These are phyloP conservation scores for Hippocampus kuda DNA, from an alignment of 2,797 vertebrate genomes.

Conservation along the genomic window DNA sequence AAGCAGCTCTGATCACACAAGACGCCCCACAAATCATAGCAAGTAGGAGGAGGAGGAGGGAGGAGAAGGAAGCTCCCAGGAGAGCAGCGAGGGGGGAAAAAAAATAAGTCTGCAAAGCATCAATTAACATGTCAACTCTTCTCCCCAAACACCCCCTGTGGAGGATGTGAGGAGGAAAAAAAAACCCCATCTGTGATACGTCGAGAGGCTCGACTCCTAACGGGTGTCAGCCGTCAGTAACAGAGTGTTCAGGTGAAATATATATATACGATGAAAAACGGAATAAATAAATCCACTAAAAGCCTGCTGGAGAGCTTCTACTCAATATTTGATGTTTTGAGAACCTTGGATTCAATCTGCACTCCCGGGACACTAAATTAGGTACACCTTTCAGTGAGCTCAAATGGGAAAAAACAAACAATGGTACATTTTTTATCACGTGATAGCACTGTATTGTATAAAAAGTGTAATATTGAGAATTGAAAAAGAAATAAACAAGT, in stretches of 20 bases:
- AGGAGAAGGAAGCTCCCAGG: conserved; percentile 28
- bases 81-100: conserved; percentile 19
- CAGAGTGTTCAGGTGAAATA: background rate
- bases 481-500: too few species aligned
- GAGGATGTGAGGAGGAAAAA: conserved; percentile 8
- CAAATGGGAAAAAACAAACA: too few species aligned
- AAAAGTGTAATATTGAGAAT: too few species aligned
- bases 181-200: background rate
- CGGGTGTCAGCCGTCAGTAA: conserved; percentile 13
- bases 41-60: conserved; percentile 9
- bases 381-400: background rate
- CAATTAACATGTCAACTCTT: conserved; percentile 47
- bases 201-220: conserved; percentile 2
- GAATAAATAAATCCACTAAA: background rate
- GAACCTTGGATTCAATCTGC: background rate
- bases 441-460: too few species aligned
- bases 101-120: conserved; percentile 28
- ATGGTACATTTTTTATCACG: too few species aligned
- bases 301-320: background rate
- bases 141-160: conserved; percentile 26
- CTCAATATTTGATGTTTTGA: background rate
- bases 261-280: background rate
- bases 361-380: background rate
- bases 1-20: conserved; percentile 46
- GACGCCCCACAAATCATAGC: conserved; percentile 44